Base-by-base conservation (phyloP, 2,888 invertebrate species). In the Gastracanthus pulcherrimus region DNA sequence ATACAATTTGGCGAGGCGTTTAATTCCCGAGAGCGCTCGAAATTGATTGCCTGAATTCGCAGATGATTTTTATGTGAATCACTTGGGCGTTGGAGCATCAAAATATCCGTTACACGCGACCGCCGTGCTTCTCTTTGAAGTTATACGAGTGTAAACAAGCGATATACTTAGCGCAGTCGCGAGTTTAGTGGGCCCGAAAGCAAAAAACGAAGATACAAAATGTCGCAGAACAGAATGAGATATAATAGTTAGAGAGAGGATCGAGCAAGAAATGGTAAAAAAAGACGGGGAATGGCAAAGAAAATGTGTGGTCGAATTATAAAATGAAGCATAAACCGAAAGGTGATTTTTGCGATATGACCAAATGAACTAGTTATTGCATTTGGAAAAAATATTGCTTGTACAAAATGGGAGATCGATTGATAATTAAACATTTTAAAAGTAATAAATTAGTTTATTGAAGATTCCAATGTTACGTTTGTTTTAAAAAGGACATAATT, bases 101-200 rank as follows among this genome's bases (percentile, higher is more conserved):
- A 82, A 79, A 76, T 76, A 82, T 76, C 60, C 76, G 71, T 62
- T 51, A 62, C 69, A 41, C n/a, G 3, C 48, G 38, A 23, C 29
- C 38, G 29, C 19, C 70, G 16, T 64, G 74, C 41, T 66, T 75
- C 77, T 84, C 87, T 85, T 86, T 85, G 87, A 88, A 90, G 88
- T 90, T 90, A 81, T 83, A 90, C 86, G 89, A 89, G 87, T 84
- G 86, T 90, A 90, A 91, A 90, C 89, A 90, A 84, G 75, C 89
- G 88, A 89, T 90, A 87, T 84, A 86, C 86, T 85, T 84, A 84
- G 84, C 84, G 81, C 83, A 72, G 38, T 80, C 36, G 62, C 64
- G 48, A 72, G 38, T 66, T 80, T 58, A 64, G 58, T 31, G 38
- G 34, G 45, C 29, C 60, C 31, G 55, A 69, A 67, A 62, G 66